phyloP scores from a whole-genome alignment of 1,140 invertebrate genomes.

The Apis dorsata region DNA sequence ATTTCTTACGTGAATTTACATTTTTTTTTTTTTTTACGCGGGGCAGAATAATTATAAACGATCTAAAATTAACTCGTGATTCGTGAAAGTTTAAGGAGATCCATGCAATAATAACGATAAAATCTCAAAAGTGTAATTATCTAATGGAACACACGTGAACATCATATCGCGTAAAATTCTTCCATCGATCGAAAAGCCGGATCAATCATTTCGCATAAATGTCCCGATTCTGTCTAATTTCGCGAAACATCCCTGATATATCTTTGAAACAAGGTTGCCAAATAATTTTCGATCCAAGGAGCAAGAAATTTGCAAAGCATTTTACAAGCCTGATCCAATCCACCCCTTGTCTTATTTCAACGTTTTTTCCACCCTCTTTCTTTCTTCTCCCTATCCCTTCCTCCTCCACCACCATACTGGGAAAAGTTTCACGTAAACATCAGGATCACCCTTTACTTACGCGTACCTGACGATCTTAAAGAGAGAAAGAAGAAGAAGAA shows the following conservation, averaged over 20 bases:
- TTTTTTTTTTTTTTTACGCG: too few relatives aligned
- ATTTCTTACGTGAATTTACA: too few relatives aligned
- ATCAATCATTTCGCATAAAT: not conserved
- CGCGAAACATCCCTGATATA: not conserved
- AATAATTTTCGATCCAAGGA: slow-evolving; percentile 12
- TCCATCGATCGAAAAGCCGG: not conserved
- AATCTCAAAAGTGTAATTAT: not conserved
- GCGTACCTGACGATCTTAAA: slow-evolving; percentile 37
- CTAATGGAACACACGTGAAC: not conserved
- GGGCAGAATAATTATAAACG: too few relatives aligned
- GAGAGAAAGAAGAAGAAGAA: slow-evolving; percentile 18
- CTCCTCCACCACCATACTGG: not conserved
- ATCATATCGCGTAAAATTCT: not conserved
- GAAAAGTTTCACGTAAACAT: slow-evolving; percentile 60
- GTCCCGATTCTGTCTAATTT: not conserved
- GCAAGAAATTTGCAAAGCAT: slow-evolving; percentile 27
- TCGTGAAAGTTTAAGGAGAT: too few relatives aligned
- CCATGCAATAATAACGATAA: not conserved
- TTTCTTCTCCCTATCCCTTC: not conserved
- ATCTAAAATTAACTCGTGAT: too few relatives aligned
- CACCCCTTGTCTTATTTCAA: not conserved
- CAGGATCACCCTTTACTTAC: slow-evolving; percentile 32
- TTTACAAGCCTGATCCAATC: not conserved
- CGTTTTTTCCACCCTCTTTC: not conserved
- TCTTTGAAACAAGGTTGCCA: not conserved